Percentiles rank a stretch among this genome's conserved stretches.
Evolutionary conservation across 2,888 invertebrate species (phyloP).

Genomic region (Bombylius major): DNA sequence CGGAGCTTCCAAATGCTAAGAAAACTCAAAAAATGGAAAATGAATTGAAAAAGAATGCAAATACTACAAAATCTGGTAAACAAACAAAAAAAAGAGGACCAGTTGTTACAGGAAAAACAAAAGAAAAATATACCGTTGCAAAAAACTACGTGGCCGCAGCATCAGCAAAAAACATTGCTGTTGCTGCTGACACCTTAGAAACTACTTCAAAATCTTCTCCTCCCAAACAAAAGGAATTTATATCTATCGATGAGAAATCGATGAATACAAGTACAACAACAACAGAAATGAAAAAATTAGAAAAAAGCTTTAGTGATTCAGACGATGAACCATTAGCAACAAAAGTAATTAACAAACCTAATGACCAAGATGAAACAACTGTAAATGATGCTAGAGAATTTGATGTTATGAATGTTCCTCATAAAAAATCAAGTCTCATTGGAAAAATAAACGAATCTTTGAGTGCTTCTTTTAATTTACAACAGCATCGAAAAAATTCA

Average conservation of each 20-base stretch:
- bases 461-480: background rate
- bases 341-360: conserved; percentile 36
- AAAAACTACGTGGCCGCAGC: conserved; percentile 19
- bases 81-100: conserved; percentile 1
- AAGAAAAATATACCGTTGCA: background rate
- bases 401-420: conserved; percentile 3
- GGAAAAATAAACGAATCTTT: background rate
- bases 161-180: conserved; percentile 17
- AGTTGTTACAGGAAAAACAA: background rate
- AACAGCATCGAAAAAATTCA: background rate
- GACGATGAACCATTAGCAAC: conserved; percentile 52
- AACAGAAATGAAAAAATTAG: conserved; percentile 19
- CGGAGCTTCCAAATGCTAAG: conserved; percentile 51
- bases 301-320: conserved; percentile 46
- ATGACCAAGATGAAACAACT: conserved; percentile 15
- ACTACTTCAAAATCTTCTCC: background rate
- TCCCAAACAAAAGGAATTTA: background rate
- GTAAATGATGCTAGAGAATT: conserved; percentile 17
- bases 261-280: background rate
- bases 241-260: conserved; percentile 1
- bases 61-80: conserved; percentile 12
- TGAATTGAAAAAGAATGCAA: conserved; percentile 40
- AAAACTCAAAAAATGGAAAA: conserved; percentile 47
- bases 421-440: conserved; percentile 6
- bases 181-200: background rate